Conservation (phyloP, 1,140 invertebrate species). For the Trachymyrmex septentrionalis region DNA sequence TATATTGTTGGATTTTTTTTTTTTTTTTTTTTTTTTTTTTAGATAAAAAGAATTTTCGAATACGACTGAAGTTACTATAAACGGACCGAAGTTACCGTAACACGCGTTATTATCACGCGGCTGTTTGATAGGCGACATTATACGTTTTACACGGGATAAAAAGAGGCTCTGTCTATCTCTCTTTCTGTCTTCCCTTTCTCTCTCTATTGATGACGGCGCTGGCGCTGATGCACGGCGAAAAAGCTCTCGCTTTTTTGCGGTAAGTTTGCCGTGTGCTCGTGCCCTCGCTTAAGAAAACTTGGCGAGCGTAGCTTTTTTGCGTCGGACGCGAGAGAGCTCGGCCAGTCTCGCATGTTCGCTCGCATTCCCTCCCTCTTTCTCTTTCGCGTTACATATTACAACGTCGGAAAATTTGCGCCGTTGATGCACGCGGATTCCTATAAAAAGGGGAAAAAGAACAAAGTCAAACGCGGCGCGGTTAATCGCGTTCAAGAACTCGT, state of each 20-base stretch:
- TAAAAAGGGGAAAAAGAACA: slow-evolving; percentile 20
- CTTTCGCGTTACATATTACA: slow-evolving; percentile 25
- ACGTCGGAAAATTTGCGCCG: slow-evolving; percentile 57
- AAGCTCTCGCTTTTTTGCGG: slow-evolving; percentile 67
- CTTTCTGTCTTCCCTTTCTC: background rate
- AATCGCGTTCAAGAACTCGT: slow-evolving; percentile 33
- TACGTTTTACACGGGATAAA: slow-evolving; percentile 58
- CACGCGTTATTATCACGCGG: slow-evolving; percentile 44
- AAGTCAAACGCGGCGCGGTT: slow-evolving; percentile 13
- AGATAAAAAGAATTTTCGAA: background rate
- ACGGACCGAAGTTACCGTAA: slow-evolving; percentile 37
- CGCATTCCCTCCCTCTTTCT: background rate
- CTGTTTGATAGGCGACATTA: slow-evolving; percentile 62
- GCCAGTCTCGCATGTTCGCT: slow-evolving; percentile 41
- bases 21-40: background rate
- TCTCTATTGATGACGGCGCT: slow-evolving; percentile 57
- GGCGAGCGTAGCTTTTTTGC: slow-evolving; percentile 71
- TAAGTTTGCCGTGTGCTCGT: slow-evolving; percentile 72
- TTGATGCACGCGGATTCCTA: slow-evolving; percentile 36
- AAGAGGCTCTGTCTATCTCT: slow-evolving; percentile 32
- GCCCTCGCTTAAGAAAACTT: slow-evolving; percentile 73
- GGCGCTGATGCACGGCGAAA: slow-evolving; percentile 71
- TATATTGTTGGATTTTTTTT: background rate
- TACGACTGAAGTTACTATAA: background rate
- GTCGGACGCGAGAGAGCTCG: slow-evolving; percentile 49